Percentiles rank a stretch among this genome's conserved stretches.
These are phyloP conservation scores for Saturnia pavonia DNA, from an alignment of 2,888 invertebrate genomes.

Conservation along the genomic window DNA sequence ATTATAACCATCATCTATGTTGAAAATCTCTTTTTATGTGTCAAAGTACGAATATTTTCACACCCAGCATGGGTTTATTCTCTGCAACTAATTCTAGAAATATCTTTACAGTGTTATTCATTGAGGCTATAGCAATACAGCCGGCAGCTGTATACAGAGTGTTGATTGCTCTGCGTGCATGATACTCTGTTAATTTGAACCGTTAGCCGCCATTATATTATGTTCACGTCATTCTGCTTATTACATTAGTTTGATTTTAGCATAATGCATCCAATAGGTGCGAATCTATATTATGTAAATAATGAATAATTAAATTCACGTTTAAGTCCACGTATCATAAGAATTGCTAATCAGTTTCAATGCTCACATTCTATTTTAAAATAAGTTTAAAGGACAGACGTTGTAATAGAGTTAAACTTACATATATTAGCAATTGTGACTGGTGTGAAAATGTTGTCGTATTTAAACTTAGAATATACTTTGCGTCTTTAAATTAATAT, in stretches of 20 bases:
- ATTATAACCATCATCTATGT: too few species aligned
- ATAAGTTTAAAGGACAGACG: too few species aligned
- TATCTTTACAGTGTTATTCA: constrained; percentile 1
- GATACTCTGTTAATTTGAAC: constrained; percentile 9
- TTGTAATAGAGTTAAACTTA: too few species aligned
- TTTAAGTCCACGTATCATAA: too few species aligned
- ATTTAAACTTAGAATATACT: too few species aligned
- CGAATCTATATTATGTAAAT: not conserved
- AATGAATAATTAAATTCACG: not conserved
- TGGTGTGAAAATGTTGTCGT: not conserved
- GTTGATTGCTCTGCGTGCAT: constrained; percentile 1
- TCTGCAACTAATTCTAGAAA: not conserved
- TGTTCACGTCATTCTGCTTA: not conserved
- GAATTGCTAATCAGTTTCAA: not conserved
- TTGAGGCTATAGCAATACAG: not conserved
- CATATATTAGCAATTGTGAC: too few species aligned
- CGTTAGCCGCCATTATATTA: not conserved
- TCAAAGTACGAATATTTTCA: not conserved
- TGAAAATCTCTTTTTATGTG: too few species aligned
- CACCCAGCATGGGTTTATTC: not conserved
- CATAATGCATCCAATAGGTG: not conserved
- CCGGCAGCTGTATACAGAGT: not conserved
- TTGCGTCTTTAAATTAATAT: too few species aligned
- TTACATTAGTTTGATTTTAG: constrained; percentile 7
- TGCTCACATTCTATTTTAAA: not conserved